Evolutionary conservation across 2,113 vertebrate species (phyloP).

Genomic region (Onychostoma macrolepis): DNA sequence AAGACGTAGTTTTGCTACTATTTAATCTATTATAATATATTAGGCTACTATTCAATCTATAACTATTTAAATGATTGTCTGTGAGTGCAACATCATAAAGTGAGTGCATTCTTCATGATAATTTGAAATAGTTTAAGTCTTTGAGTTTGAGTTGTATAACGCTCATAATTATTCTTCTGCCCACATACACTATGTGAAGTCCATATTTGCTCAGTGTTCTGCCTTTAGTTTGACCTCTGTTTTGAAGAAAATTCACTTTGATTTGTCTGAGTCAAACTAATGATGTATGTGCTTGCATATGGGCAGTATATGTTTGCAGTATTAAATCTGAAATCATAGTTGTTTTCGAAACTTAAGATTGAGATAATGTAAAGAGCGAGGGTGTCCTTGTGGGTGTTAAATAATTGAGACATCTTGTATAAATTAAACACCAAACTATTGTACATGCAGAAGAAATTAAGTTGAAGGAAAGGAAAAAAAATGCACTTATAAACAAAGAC

Average conservation of each 20-base stretch:
- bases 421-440: background rate
- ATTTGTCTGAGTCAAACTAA: background rate
- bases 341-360: background rate
- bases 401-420: background rate
- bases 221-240: background rate
- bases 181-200: background rate
- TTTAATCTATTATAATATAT: too few species aligned
- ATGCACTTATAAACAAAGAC: background rate
- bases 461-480: background rate
- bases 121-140: background rate
- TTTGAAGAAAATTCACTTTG: background rate
- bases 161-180: slow-evolving; percentile 6
- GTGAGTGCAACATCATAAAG: background rate
- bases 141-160: background rate
- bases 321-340: background rate
- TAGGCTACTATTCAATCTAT: too few species aligned
- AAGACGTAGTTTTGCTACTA: background rate
- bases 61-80: background rate
- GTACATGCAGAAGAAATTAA: background rate
- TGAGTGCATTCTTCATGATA: background rate
- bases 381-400: background rate
- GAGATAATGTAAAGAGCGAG: background rate
- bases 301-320: background rate
- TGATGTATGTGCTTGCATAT: background rate
- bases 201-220: background rate